phyloP scores from a whole-genome alignment of 1,140 invertebrate genomes.

The Ladona fulva region DNA sequence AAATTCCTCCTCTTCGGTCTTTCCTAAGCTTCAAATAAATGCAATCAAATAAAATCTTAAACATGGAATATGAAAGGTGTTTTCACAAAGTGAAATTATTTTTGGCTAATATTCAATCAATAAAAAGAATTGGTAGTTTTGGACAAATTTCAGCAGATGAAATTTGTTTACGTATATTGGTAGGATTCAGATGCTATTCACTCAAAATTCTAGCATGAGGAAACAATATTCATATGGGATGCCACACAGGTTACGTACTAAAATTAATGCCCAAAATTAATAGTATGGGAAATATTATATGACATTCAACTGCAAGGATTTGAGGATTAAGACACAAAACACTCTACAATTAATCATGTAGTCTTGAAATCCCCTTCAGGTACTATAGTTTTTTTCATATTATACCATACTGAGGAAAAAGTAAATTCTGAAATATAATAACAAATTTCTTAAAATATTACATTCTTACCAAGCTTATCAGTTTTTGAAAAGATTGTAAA shows the following conservation, averaged over 20 bases:
- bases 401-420: not conserved
- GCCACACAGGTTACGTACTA: not conserved
- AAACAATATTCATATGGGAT: not conserved
- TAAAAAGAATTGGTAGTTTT: too few relatives aligned
- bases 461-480: not conserved
- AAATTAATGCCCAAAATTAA: not conserved
- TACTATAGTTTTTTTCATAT: not conserved
- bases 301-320: not conserved
- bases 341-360: not conserved
- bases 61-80: too few relatives aligned
- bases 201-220: not conserved
- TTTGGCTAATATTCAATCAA: too few relatives aligned
- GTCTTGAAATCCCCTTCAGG: not conserved
- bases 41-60: not conserved
- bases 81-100: too few relatives aligned
- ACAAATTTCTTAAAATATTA: slow-evolving; percentile 2
- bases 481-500: not conserved
- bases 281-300: not conserved
- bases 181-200: not conserved
- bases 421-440: not conserved
- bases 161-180: not conserved
- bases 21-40: not conserved
- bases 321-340: not conserved
- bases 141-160: too few relatives aligned
- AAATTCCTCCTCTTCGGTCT: not conserved